Evolutionary conservation across 2,888 invertebrate genomes (phyloP).

Genomic region (Troglohyphantes excavatus): DNA sequence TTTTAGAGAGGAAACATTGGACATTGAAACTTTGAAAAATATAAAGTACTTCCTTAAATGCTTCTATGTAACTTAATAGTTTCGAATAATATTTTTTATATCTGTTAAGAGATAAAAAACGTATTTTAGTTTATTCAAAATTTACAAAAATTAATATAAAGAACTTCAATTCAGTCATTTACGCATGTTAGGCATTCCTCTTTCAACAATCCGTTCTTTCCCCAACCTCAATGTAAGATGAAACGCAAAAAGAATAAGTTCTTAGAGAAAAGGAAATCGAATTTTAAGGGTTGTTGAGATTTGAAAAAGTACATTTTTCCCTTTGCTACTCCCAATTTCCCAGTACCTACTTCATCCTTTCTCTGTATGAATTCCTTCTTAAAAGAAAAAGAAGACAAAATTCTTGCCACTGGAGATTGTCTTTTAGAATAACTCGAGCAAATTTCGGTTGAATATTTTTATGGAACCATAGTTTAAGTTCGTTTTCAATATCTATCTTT

Average conservation of each 20-base stretch:
- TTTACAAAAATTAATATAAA: not conserved
- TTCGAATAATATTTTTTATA: no score
- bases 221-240: conserved; percentile 6
- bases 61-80: no score
- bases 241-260: conserved; percentile 1
- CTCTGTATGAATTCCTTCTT: not conserved
- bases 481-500: no score
- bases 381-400: not conserved
- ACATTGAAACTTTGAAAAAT: no score
- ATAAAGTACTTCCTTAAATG: no score
- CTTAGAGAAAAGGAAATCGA: conserved; percentile 30
- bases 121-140: no score
- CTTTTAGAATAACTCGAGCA: not conserved
- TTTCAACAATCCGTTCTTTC: not conserved
- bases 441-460: not conserved
- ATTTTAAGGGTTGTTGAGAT: conserved; percentile 45
- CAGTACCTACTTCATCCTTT: not conserved
- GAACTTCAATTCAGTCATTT: not conserved
- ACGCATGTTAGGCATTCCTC: not conserved
- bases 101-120: no score
- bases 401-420: not conserved
- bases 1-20: no score
- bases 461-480: not conserved
- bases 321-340: conserved; percentile 1
- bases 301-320: conserved; percentile 4